Evolutionary conservation across 2,888 invertebrate genomes (phyloP).

Genomic region (Tanypteryx hageni): DNA sequence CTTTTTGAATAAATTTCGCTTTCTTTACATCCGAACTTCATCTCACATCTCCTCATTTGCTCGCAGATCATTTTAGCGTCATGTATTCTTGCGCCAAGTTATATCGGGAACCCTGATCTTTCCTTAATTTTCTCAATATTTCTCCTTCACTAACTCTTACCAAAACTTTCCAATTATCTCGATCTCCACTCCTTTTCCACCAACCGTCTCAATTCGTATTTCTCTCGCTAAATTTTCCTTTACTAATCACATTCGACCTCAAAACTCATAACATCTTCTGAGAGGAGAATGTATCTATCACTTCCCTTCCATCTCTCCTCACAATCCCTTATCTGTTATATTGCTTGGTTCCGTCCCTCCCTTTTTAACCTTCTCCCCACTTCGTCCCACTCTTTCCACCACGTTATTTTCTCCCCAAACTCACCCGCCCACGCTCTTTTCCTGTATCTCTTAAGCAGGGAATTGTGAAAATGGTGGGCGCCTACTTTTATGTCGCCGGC

Average conservation of each 20-base stretch:
- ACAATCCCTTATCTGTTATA: background rate
- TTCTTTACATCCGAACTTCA: too few species aligned
- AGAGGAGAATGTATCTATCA: constrained; percentile 4
- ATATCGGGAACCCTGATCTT: too few species aligned
- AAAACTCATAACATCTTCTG: background rate
- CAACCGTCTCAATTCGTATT: background rate
- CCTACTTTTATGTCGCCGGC: constrained; percentile 60
- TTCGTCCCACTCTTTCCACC: background rate
- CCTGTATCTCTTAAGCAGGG: constrained; percentile 51
- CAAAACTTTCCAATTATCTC: background rate
- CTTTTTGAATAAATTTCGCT: too few species aligned
- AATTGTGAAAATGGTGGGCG: constrained; percentile 62
- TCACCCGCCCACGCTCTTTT: background rate
- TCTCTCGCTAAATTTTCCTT: background rate
- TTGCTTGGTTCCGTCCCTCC: background rate
- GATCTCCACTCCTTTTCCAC: background rate
- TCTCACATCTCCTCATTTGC: too few species aligned
- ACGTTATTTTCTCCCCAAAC: background rate
- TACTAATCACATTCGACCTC: background rate
- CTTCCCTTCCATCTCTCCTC: background rate
- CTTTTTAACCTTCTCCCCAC: background rate
- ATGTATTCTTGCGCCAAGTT: too few species aligned
- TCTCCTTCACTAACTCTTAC: background rate
- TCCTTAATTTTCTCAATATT: background rate
- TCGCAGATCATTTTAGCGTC: too few species aligned